Evolutionary conservation across 2,113 vertebrate species (phyloP), one percentile per base, ranked within the genome.

Genomic region (Scopus umbretta): DNA sequence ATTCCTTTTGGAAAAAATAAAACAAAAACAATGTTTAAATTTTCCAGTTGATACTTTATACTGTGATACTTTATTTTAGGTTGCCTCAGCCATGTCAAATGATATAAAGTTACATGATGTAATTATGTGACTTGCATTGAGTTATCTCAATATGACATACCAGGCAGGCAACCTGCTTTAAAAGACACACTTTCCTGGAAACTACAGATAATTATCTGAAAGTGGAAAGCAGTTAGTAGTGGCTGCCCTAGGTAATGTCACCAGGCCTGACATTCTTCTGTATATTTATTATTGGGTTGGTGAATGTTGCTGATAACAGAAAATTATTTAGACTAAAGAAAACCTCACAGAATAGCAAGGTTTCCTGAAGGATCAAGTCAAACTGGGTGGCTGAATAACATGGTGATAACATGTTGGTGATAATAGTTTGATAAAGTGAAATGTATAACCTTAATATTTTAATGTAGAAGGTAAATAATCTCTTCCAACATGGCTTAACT

Each of bases 51-150:
- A 87, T 94, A 88, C 84, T 94, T 97, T 97, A 75, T 88, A 82
- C 53, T 88, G 84, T 95, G 89, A 84, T 97, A 95, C 97, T 97
- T 97, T 96, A 94, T 96, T 92, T 98, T 94, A 92, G 58, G 52
- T 94, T 97, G 88, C 82, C 84, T 97, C 92, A 97, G 67, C 88
- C 90, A 94, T 96, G 86, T 97, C 86, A 97, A 97, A 94, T 95
- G 91, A 96, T 94, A 85, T 66, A 88, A 96, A 96, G 89, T 94
- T 88, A 93, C 85, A 90, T 92, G 94, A 94, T 97, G 76, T 86
- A 96, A 96, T 85, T 87, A 92, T 82, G 67, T 81, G 66, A 84
- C 93, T 96, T 90, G 65, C 94, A 90, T 85, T 97, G 94, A 97
- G 90, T 97, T 97, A 97, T 94, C 94, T 94, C 82, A 71, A 34